Conservation (phyloP, 2,113 vertebrate genomes). For the Nannobrachium achirus region DNA sequence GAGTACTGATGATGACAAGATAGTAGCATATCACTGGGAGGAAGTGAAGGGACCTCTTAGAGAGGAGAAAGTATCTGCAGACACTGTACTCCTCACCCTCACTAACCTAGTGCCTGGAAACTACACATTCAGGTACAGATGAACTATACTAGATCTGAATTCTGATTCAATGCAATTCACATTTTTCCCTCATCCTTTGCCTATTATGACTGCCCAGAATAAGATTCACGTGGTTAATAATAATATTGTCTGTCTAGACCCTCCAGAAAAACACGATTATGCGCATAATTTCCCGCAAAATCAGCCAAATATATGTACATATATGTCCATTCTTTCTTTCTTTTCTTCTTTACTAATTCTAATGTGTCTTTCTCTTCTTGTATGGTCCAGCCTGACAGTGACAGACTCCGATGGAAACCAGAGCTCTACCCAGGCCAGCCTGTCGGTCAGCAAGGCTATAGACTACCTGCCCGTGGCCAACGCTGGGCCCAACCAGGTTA, state of each 20-base stretch:
- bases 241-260: no score
- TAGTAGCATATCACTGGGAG: constrained; percentile 94
- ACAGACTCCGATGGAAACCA: constrained; percentile 93
- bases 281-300: no score
- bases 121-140: constrained; percentile 91
- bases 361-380: neutral
- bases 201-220: no score
- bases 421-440: constrained; percentile 88
- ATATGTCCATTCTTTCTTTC: constrained; percentile 64
- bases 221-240: no score
- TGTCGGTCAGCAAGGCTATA: constrained; percentile 93
- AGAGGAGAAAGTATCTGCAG: constrained; percentile 92
- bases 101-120: constrained; percentile 93
- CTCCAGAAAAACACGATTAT: no score
- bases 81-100: constrained; percentile 87
- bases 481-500: constrained; percentile 89
- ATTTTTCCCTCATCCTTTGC: no score
- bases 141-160: no score
- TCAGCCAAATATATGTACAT: no score
- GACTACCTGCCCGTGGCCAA: constrained; percentile 96
- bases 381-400: constrained; percentile 86
- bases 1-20: constrained; percentile 95
- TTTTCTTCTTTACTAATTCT: neutral
- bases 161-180: no score
- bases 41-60: constrained; percentile 94